A percentile compares a stretch with the other conserved stretches of the same genome.
These are phyloP conservation scores for Macrosteles quadrilineatus DNA, from an alignment of 1,140 invertebrate species.

Conservation along the genomic window DNA sequence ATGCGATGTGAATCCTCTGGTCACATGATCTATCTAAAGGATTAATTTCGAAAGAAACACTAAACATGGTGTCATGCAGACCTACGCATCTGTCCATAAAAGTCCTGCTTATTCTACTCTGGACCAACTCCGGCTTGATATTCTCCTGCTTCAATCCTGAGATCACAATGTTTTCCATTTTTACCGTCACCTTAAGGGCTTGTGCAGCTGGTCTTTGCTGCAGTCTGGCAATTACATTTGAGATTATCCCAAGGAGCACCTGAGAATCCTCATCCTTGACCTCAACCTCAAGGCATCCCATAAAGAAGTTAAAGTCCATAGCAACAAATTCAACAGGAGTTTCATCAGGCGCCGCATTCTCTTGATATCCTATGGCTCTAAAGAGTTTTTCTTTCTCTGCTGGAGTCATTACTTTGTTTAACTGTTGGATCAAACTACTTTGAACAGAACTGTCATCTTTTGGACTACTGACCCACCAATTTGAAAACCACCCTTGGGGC, in stretches of 20 bases:
- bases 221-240: slow-evolving; percentile 47
- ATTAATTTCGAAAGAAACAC: slow-evolving; percentile 65
- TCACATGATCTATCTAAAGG: slow-evolving; percentile 81
- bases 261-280: slow-evolving; percentile 8
- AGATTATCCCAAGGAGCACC: background rate
- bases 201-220: slow-evolving; percentile 77
- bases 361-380: slow-evolving; percentile 94
- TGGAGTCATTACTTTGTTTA: slow-evolving; percentile 86
- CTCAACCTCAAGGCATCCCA: slow-evolving; percentile 58
- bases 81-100: background rate
- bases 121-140: slow-evolving; percentile 39
- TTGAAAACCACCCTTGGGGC: slow-evolving; percentile 70
- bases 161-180: slow-evolving; percentile 65
- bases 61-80: background rate
- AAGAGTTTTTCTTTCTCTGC: slow-evolving; percentile 94
- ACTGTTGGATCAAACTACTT: slow-evolving; percentile 56
- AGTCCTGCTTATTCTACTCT: slow-evolving; percentile 28
- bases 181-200: slow-evolving; percentile 63
- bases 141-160: slow-evolving; percentile 60
- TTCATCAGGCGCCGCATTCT: slow-evolving; percentile 71
- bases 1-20: slow-evolving; percentile 72
- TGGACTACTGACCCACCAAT: slow-evolving; percentile 62
- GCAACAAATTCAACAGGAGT: slow-evolving; percentile 81
- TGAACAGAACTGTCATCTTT: slow-evolving; percentile 3
- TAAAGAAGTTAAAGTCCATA: slow-evolving; percentile 66